Evolutionary conservation across 2,888 invertebrate species (phyloP).

Genomic region (Scaptomyza tumidula): DNA sequence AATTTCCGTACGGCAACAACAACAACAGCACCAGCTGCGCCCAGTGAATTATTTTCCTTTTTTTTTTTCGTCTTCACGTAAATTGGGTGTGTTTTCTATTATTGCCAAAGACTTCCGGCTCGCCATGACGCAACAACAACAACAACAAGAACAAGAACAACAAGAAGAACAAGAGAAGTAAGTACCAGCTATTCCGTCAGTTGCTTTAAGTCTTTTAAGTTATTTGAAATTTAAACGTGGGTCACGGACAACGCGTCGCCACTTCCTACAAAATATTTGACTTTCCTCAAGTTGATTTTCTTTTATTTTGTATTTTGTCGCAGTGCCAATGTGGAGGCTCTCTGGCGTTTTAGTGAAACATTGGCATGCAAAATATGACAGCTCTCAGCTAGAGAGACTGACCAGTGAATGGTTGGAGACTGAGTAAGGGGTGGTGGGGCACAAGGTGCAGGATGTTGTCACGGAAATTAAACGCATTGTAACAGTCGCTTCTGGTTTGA

Average conservation of each 20-base stretch:
- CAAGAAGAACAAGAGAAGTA: conserved; percentile 13
- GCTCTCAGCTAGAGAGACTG: conserved; percentile 36
- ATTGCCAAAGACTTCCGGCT: conserved; percentile 77
- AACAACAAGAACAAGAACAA: conserved; percentile 19
- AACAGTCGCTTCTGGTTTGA: conserved; percentile 31
- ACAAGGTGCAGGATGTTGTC: conserved; percentile 59
- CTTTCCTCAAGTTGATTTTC: conserved; percentile 16
- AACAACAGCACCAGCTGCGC: conserved; percentile 59
- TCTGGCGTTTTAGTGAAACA: conserved; percentile 17
- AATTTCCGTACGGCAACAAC: conserved; percentile 40
- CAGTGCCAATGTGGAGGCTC: conserved; percentile 13
- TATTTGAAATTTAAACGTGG: conserved; percentile 74
- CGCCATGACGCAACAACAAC: conserved; percentile 59
- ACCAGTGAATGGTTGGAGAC: conserved; percentile 16
- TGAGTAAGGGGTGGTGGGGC: too few species aligned
- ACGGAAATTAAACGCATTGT: conserved; percentile 72
- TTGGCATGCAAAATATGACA: conserved; percentile 51
- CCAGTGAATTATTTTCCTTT: conserved; percentile 67
- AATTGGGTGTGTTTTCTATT: conserved; percentile 79
- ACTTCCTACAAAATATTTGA: conserved; percentile 49
- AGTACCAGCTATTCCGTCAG: conserved; percentile 23
- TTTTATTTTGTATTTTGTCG: conserved; percentile 21
- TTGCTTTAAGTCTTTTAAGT: conserved; percentile 70
- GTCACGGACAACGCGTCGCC: conserved; percentile 36
- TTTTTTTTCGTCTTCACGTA: conserved; percentile 33